Evolutionary conservation across 2,888 invertebrate species (phyloP).

Genomic region (Melieria omissa): DNA sequence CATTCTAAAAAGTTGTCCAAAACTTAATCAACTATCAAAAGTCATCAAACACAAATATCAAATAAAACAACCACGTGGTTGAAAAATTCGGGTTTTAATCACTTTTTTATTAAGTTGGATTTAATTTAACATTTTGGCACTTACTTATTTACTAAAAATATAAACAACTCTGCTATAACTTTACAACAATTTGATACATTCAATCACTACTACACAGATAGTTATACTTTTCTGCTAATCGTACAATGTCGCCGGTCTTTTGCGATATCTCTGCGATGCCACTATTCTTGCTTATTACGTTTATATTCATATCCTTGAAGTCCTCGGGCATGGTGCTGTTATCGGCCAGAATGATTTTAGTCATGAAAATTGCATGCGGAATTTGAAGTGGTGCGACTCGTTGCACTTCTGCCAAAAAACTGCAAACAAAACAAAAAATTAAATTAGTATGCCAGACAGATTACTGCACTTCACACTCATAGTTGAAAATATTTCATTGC

Average conservation of each 20-base stretch:
- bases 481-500: not conserved
- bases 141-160: too few species aligned
- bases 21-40: too few species aligned
- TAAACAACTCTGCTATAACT: too few species aligned
- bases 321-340: conserved; percentile 66
- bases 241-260: conserved; percentile 51
- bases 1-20: too few species aligned
- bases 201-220: too few species aligned
- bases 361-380: conserved; percentile 68
- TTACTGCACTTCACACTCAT: not conserved
- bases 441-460: too few species aligned
- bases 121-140: too few species aligned
- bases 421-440: conserved; percentile 41
- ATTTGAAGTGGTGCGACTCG: conserved; percentile 66
- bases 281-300: conserved; percentile 54
- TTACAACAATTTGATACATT: too few species aligned
- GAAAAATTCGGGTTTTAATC: too few species aligned
- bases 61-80: too few species aligned
- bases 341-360: conserved; percentile 68
- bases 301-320: conserved; percentile 66
- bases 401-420: conserved; percentile 65
- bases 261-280: conserved; percentile 48
- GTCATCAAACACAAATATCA: too few species aligned
- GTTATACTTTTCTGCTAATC: conserved; percentile 54
- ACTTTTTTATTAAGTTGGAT: too few species aligned